Conservation (phyloP, 1,140 invertebrate species). For the Zaprionus tsacasi region DNA sequence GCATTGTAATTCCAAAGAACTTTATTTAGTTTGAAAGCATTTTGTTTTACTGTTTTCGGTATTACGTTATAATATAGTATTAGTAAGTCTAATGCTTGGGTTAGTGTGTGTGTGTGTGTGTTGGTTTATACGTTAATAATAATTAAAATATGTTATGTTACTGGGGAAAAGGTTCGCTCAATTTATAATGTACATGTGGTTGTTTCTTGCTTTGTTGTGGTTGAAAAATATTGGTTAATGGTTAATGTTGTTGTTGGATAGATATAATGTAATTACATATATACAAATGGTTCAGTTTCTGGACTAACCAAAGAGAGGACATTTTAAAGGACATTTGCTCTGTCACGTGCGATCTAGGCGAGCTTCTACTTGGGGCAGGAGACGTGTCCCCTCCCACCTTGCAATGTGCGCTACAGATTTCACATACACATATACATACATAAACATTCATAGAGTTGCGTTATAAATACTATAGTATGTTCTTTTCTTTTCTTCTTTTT, state of each 20-base stretch:
- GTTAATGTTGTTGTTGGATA: constrained; percentile 25
- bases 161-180: constrained; percentile 24
- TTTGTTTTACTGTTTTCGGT: constrained; percentile 65
- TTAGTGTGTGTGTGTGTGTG: constrained; percentile 59
- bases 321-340: constrained; percentile 2
- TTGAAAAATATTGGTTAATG: constrained; percentile 27
- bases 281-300: constrained; percentile 46
- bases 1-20: constrained; percentile 80
- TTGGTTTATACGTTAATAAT: constrained; percentile 36
- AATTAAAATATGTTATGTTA: constrained; percentile 15
- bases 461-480: constrained; percentile 20
- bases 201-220: neutral
- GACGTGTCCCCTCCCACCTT: constrained; percentile 2
- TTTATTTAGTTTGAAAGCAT: constrained; percentile 83
- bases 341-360: constrained; percentile 15
- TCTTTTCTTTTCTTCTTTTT: constrained; percentile 42
- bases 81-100: constrained; percentile 75
- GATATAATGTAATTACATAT: constrained; percentile 73
- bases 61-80: constrained; percentile 79
- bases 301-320: constrained; percentile 17
- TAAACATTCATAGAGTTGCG: constrained; percentile 37
- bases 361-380: constrained; percentile 18
- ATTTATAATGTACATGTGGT: constrained; percentile 60
- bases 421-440: constrained; percentile 40
- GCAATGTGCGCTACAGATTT: constrained; percentile 37